Evolutionary conservation across 2,113 vertebrate species (phyloP).

Genomic region (Naja naja): DNA sequence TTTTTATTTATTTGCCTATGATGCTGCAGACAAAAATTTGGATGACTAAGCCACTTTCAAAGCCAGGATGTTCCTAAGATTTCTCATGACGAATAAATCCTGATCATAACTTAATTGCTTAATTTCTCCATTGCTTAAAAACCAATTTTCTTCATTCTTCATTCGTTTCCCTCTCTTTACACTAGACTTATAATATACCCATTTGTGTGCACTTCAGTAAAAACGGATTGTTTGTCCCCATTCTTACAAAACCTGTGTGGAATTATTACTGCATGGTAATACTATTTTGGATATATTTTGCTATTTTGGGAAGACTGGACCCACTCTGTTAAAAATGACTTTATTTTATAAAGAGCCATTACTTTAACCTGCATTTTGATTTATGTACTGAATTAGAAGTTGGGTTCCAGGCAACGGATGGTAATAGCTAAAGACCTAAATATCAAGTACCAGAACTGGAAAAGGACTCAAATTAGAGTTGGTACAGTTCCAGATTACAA

Average conservation of each 20-base stretch:
- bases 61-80: slow-evolving; percentile 65
- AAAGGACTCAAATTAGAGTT: not conserved
- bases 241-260: not conserved
- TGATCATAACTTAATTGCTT: slow-evolving; percentile 66
- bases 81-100: slow-evolving; percentile 71
- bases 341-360: not conserved
- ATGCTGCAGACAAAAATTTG: slow-evolving; percentile 46
- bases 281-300: not conserved
- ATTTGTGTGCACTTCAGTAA: slow-evolving; percentile 23
- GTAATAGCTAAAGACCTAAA: not conserved
- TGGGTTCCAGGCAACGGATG: not conserved
- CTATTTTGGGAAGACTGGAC: not conserved
- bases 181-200: slow-evolving; percentile 50
- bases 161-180: slow-evolving; percentile 51
- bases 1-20: not conserved
- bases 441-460: not conserved
- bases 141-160: slow-evolving; percentile 66
- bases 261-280: not conserved
- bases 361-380: not conserved
- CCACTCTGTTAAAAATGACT: not conserved
- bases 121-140: slow-evolving; percentile 69
- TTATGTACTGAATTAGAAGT: not conserved
- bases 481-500: not conserved
- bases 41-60: slow-evolving; percentile 67
- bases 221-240: not conserved